Evolutionary conservation across 2,797 vertebrate genomes (phyloP).

Genomic region (Atherinosoma microstoma): DNA sequence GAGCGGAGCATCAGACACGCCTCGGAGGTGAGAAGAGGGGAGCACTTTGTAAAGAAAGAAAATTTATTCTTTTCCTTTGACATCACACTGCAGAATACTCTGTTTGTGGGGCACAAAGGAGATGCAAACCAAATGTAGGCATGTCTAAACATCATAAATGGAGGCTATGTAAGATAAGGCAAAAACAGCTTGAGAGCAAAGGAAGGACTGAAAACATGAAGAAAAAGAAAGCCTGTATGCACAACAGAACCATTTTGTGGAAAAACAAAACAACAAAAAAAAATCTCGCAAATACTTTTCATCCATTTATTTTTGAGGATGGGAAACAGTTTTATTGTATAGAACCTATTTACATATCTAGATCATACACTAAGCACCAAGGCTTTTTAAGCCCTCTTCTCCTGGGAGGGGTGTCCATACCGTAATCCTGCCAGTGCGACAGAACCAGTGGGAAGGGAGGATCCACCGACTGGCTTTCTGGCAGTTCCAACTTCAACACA

Average conservation of each 20-base stretch:
- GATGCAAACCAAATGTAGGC: conserved; percentile 87
- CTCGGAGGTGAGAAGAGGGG: conserved; percentile 71
- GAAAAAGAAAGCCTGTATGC: conserved; percentile 87
- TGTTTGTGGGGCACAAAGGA: conserved; percentile 68
- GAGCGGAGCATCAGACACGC: conserved; percentile 69
- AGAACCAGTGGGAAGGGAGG: conserved; percentile 54
- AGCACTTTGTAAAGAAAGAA: conserved; percentile 82
- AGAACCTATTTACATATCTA: conserved; percentile 97
- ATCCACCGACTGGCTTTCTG: conserved; percentile 84
- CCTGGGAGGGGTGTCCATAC: conserved; percentile 80
- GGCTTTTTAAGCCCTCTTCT: conserved; percentile 92
- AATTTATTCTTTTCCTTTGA: conserved; percentile 89
- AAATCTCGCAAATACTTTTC: conserved; percentile 92
- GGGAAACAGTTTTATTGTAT: conserved; percentile 95
- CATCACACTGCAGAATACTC: conserved; percentile 80
- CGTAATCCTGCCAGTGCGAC: conserved; percentile 81
- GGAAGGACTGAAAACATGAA: conserved; percentile 45
- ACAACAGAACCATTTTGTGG: conserved; percentile 92
- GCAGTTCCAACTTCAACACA: conserved; percentile 93
- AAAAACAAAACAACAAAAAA: conserved; percentile 50
- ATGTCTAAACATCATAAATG: conserved; percentile 88
- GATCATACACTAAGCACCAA: conserved; percentile 97
- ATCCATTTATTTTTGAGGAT: conserved; percentile 89
- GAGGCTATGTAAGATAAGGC: conserved; percentile 80
- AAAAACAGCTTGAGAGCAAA: conserved; percentile 60